Percentiles rank a stretch among this genome's conserved stretches.
Conservation (phyloP, 1,140 invertebrate species). For the Rhynchophorus ferrugineus region DNA sequence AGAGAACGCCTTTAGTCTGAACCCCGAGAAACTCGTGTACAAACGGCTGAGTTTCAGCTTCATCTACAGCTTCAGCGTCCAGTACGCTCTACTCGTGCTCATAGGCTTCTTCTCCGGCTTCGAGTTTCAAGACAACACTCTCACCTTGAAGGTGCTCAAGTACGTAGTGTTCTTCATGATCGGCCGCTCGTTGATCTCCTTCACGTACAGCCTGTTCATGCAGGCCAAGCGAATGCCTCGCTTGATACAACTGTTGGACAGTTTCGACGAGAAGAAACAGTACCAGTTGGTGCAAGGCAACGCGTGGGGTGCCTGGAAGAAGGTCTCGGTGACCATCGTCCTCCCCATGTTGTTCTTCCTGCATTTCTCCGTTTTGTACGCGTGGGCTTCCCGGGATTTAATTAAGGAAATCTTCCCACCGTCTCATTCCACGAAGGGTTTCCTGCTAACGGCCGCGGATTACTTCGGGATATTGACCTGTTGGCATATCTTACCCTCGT, state of each 20-base stretch:
- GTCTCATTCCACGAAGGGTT: background rate
- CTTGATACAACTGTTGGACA: constrained; percentile 5
- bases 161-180: constrained; percentile 5
- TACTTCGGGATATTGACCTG: constrained; percentile 13
- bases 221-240: constrained; percentile 4
- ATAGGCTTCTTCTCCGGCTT: constrained; percentile 10
- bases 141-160: background rate
- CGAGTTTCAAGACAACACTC: background rate
- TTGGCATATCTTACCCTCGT: constrained; percentile 18
- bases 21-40: constrained; percentile 11
- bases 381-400: background rate
- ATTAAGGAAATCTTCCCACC: constrained; percentile 6
- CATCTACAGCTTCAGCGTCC: constrained; percentile 7
- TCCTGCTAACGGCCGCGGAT: background rate
- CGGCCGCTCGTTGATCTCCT: background rate
- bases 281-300: background rate
- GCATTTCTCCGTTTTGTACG: background rate
- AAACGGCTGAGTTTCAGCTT: constrained; percentile 10
- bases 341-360: constrained; percentile 7
- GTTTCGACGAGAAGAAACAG: background rate
- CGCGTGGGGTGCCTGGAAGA: background rate
- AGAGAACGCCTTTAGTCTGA: constrained; percentile 7
- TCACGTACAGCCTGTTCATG: background rate
- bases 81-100: constrained; percentile 3
- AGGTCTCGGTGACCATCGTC: background rate